phyloP scores from a whole-genome alignment of 2,113 vertebrate genomes.

The Riparia riparia region DNA sequence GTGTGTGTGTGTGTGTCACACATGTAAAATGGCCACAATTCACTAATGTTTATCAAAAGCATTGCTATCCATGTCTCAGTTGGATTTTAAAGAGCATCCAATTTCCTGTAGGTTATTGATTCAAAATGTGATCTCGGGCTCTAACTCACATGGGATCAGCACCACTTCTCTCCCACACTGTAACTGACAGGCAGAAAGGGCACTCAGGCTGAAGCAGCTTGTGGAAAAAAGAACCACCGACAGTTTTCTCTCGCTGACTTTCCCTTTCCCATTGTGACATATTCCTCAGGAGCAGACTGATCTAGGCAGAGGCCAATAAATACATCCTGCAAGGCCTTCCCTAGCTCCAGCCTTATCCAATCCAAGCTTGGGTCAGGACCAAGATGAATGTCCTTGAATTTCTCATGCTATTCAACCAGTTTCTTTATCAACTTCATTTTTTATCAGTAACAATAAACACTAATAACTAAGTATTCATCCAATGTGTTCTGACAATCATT shows the following conservation, averaged over 20 bases:
- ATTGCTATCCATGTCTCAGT: background rate
- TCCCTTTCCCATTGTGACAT: background rate
- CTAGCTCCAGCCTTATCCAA: background rate
- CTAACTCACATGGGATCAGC: background rate
- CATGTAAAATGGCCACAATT: background rate
- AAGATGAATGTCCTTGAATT: background rate
- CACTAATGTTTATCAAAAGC: background rate
- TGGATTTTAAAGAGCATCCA: slow-evolving; percentile 16
- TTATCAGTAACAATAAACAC: background rate
- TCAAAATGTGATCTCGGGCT: background rate
- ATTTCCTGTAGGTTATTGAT: background rate
- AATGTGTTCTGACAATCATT: background rate
- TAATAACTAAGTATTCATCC: background rate
- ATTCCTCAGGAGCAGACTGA: background rate
- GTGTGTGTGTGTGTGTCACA: rapidly evolving
- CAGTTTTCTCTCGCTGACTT: background rate
- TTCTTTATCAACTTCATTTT: background rate
- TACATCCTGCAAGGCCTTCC: background rate
- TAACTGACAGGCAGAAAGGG: background rate
- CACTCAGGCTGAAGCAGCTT: background rate
- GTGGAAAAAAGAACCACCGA: background rate
- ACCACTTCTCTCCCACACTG: background rate
- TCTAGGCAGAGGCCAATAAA: background rate
- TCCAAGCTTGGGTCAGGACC: background rate
- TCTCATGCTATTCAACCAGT: background rate